Evolutionary conservation across 2,113 vertebrate species (phyloP), one percentile per base, ranked within the genome.

Genomic region (Neotoma lepida): DNA sequence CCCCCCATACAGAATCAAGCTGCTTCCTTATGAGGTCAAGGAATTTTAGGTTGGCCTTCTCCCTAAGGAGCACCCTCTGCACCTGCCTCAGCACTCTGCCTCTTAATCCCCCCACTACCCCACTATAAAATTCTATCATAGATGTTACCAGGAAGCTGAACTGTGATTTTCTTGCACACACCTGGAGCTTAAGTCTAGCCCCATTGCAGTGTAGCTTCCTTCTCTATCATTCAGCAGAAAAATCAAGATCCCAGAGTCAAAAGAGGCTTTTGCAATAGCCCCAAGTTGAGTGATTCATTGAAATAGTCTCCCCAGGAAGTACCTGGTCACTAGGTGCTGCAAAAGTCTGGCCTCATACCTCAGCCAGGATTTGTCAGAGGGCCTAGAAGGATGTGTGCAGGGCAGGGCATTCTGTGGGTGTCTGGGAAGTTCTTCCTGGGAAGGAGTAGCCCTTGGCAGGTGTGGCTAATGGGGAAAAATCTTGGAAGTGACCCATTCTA

Each of bases 11-110:
- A 66, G 78, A 96, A 92, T 68, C 82, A 86, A 92, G 95, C 89
- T 61, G 77, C 92, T 97, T 97, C 97, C 97, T 97, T 97, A 96
- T 97, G 97, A 96, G 97, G 97, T 97, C 97, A 96, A 97, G 95
- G 97, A 97, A 97, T 97, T 97, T 93, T 95, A 96, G 93, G 95
- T 94, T 90, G 94, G 96, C 92, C 35, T 94, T 96, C 80, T 96
- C 96, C 92, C 84, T 68, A 92, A 78, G 97, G 92, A 97, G n/a
- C 81, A 46, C 64, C 89, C 91, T 73, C 44, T 81, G 82, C 94
- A 97, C 97, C 96, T 97, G 94, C 94, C 90, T 93, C 8, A 33
- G 88, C 88, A 73, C 85, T 95, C 70, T 92, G 91, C 77, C 74
- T 95, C 87, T 44, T 93, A 85, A 61, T 63, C n/a, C 63, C 78